Evolutionary conservation across 2,113 vertebrate species (phyloP).

Genomic region (Psittacula cyanocephala): DNA sequence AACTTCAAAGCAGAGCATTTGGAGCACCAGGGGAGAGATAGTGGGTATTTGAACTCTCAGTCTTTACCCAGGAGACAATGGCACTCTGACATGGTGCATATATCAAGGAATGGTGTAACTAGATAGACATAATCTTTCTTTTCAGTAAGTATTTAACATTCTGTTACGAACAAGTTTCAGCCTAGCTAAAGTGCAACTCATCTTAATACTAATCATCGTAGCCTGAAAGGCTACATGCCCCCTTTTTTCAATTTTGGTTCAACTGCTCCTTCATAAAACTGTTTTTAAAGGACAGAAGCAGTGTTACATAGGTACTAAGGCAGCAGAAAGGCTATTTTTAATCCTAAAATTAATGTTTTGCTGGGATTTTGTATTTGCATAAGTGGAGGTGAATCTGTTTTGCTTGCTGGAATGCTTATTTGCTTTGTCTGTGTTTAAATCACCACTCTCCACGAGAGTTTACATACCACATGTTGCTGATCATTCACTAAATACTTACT

Average conservation of each 20-base stretch:
- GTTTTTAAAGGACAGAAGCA: slow-evolving; percentile 12
- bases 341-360: slow-evolving; percentile 1
- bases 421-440: slow-evolving; percentile 24
- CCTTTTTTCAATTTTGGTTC: slow-evolving; percentile 19
- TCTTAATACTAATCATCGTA: slow-evolving; percentile 76
- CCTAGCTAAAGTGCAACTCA: slow-evolving; percentile 79
- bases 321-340: not conserved
- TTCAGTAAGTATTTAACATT: slow-evolving; percentile 93
- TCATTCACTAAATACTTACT: not conserved
- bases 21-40: slow-evolving; percentile 97
- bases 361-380: not conserved
- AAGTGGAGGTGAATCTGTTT: not conserved
- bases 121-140: slow-evolving; percentile 95
- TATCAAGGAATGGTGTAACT: slow-evolving; percentile 96
- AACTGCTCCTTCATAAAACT: no score
- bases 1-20: slow-evolving; percentile 98
- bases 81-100: slow-evolving; percentile 95
- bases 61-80: slow-evolving; percentile 99
- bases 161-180: slow-evolving; percentile 91
- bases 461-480: slow-evolving; percentile 53
- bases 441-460: not conserved
- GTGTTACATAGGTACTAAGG: not conserved
- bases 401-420: slow-evolving; percentile 1
- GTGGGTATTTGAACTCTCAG: slow-evolving; percentile 99
- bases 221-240: slow-evolving; percentile 67